Evolutionary conservation across 1,140 invertebrate genomes (phyloP).

Genomic region (Kradibia gibbosae): DNA sequence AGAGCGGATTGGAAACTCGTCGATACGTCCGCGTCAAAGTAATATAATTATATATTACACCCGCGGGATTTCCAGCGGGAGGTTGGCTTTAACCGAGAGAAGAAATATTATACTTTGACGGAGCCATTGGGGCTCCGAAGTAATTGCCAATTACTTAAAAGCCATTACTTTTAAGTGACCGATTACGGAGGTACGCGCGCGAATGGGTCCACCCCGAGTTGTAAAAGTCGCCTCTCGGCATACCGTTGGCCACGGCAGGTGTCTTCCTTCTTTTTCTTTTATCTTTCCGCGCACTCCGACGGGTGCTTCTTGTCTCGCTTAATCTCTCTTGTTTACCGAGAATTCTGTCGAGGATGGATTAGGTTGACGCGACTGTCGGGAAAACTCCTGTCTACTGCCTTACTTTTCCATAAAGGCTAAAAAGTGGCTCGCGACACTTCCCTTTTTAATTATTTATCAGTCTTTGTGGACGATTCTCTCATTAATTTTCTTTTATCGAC

Average conservation of each 20-base stretch:
- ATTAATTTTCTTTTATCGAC: neutral
- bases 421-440: neutral
- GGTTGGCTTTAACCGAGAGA: neutral
- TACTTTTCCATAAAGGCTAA: too few relatives aligned
- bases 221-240: constrained; percentile 24
- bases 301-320: neutral
- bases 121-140: neutral
- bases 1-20: neutral
- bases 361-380: neutral
- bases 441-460: too few relatives aligned
- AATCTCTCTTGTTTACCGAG: neutral
- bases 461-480: too few relatives aligned
- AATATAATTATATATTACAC: neutral
- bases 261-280: neutral
- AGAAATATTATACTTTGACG: constrained; percentile 28
- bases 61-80: neutral
- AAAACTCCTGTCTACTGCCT: neutral
- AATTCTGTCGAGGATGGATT: neutral
- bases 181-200: constrained; percentile 27
- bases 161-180: constrained; percentile 36
- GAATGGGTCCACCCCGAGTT: neutral
- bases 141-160: constrained; percentile 40
- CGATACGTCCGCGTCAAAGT: neutral
- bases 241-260: constrained; percentile 8
- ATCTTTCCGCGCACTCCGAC: neutral